These are phyloP conservation scores for Onychostruthus taczanowskii DNA, from an alignment of 2,113 vertebrate species.

Conservation along the genomic window DNA sequence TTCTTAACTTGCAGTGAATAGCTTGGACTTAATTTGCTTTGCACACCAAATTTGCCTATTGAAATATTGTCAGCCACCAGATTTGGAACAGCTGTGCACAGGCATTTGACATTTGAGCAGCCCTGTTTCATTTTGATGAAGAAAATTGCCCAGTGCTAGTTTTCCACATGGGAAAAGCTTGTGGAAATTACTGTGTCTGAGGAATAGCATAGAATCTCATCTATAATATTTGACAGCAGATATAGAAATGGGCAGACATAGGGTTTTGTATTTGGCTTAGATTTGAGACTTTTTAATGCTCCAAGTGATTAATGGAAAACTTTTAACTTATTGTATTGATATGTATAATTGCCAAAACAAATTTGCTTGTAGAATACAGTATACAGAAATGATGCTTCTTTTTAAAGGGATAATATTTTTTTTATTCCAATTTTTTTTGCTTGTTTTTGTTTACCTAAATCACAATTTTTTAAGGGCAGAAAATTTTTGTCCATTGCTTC, in stretches of 20 bases:
- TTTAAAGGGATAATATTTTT: neutral
- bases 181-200: neutral
- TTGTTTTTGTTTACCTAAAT: neutral
- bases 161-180: neutral
- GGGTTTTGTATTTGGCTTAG: neutral
- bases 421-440: neutral
- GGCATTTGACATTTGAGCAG: neutral
- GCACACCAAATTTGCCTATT: neutral
- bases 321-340: neutral
- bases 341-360: neutral
- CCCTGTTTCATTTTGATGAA: neutral
- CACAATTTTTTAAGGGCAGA: neutral
- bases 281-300: neutral
- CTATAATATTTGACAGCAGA: neutral
- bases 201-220: neutral
- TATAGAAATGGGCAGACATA: neutral
- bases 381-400: neutral
- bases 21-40: neutral
- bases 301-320: neutral
- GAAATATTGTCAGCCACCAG: neutral
- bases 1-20: neutral
- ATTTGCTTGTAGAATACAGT: neutral
- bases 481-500: neutral
- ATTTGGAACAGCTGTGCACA: neutral
- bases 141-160: neutral